phyloP scores from a whole-genome alignment of 2,888 invertebrate species.

The Branchipolynoe longqiensis region DNA sequence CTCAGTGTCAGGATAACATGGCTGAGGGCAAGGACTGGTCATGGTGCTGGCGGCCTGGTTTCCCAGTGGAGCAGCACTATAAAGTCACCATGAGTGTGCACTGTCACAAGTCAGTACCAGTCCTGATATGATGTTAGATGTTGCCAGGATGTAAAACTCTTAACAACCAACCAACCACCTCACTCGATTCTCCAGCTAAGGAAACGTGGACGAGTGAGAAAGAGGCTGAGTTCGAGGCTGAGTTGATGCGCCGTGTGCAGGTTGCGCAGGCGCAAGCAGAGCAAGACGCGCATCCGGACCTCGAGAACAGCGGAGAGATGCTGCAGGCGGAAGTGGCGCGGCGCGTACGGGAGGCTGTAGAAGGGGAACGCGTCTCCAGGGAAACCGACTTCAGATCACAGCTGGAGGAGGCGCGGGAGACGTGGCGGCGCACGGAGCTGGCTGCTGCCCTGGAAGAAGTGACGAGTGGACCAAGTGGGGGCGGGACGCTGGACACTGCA shows the following conservation, averaged over 20 bases:
- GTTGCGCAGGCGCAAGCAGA: neutral
- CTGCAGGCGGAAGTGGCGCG: neutral
- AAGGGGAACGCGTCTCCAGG: neutral
- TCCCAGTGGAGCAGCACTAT: too few relatives aligned
- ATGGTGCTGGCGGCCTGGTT: too few relatives aligned
- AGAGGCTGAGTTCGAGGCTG: neutral
- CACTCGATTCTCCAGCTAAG: slow-evolving; percentile 3
- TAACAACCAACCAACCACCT: too few relatives aligned
- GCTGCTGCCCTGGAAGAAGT: neutral
- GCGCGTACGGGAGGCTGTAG: neutral
- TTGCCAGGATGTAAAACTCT: too few relatives aligned
- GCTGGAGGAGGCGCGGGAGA: slow-evolving; percentile 18
- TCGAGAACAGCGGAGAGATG: neutral
- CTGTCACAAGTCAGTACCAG: too few relatives aligned
- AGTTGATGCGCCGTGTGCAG: neutral
- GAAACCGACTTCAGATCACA: neutral
- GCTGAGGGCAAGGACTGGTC: too few relatives aligned
- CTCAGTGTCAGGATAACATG: too few relatives aligned
- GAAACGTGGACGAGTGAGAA: neutral
- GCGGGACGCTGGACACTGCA: too few relatives aligned
- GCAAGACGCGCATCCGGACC: neutral
- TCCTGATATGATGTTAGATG: too few relatives aligned
- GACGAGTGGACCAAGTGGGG: too few relatives aligned
- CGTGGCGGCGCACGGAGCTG: slow-evolving; percentile 29
- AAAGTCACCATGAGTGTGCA: too few relatives aligned